Percentiles rank a stretch among this genome's conserved stretches.
Conservation (phyloP, 53 echinoderm and acorn worm species). For the Actinopyga echinites region DNA sequence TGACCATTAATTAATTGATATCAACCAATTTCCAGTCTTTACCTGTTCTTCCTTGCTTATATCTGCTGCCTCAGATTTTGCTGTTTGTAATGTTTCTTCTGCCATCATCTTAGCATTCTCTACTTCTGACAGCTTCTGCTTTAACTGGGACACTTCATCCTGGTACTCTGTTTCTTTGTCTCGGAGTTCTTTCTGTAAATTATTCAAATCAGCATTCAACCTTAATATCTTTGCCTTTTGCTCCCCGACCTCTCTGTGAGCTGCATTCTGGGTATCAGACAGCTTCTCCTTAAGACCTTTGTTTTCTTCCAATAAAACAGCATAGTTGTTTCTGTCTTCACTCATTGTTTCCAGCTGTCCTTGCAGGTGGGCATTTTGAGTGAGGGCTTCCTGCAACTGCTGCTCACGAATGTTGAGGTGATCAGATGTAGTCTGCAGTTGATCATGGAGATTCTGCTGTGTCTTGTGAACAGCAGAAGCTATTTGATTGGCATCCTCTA, state of each 20-base stretch:
- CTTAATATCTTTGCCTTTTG: conserved; percentile 78
- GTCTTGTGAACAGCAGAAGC: conserved; percentile 25
- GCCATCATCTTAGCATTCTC: conserved; percentile 67
- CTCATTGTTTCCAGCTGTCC: conserved; percentile 90
- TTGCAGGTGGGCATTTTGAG: conserved; percentile 90
- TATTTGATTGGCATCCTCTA: not conserved
- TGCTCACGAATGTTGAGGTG: conserved; percentile 64
- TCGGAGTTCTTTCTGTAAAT: conserved; percentile 73
- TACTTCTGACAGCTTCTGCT: conserved; percentile 63
- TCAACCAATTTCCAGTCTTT: too few species aligned
- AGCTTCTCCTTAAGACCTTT: conserved; percentile 74
- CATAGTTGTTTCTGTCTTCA: conserved; percentile 74
- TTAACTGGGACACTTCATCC: conserved; percentile 49
- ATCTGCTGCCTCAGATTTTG: conserved; percentile 53
- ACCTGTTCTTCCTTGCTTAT: conserved; percentile 74
- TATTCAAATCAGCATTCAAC: conserved; percentile 74
- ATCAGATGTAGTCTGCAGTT: conserved; percentile 59
- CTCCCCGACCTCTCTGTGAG: conserved; percentile 81
- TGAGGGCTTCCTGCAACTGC: conserved; percentile 69
- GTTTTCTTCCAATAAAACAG: conserved; percentile 79
- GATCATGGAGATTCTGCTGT: conserved; percentile 61
- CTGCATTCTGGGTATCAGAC: conserved; percentile 79
- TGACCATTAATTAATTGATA: too few species aligned
- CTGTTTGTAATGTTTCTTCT: conserved; percentile 57
- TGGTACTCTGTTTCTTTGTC: conserved; percentile 71